Evolutionary conservation across 1,140 invertebrate genomes (phyloP), one percentile per base, ranked within the genome.

Genomic region (Trissolcus basalis): DNA sequence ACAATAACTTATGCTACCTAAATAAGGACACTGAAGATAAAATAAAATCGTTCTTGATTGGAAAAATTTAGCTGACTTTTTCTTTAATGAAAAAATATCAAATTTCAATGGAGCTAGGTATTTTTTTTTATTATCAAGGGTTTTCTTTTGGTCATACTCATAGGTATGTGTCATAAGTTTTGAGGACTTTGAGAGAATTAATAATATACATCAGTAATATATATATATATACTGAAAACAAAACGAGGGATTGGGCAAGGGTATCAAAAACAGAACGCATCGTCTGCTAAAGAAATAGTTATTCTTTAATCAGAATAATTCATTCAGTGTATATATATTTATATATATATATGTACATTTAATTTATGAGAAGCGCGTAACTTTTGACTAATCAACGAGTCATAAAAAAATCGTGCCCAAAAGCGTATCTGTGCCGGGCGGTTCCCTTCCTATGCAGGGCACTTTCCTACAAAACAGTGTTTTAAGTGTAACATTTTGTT

Each of bases 391-490:
- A 36, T 71, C 53, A 77, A 77, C 68, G 56, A 77, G 67, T 77
- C 56, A 60, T 67, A 67, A 72, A 69, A 73, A 77, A 81, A 80
- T 54, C 71, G 68, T 78, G 78, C 68, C 68, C 68, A 73, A 73
- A 65, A 68, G 49, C 76, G 65, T 71, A 64, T 72, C 72, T 74
- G 51, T 63, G 49, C 55, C 65, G 55, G 60, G 58, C 69, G 58
- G 44, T 44, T 58, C 45, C 59, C 65, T 67, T 56, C 76, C 80
- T 80, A 82, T 59, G 64, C 67, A 77, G 71, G 71, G 69, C 72
- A 65, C 49, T 76, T 70, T 68, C 35, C 64, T 77, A 77, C 69
- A 59, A 55, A 77, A 77, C 68, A 67, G 68, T 78, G 74, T 79
- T 41, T 59, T 48, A 53, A 54, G 70, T 73, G 61, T 81, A 51